Base-by-base conservation (phyloP, 1,140 invertebrate species). In the Coenobita brevimanus region DNA sequence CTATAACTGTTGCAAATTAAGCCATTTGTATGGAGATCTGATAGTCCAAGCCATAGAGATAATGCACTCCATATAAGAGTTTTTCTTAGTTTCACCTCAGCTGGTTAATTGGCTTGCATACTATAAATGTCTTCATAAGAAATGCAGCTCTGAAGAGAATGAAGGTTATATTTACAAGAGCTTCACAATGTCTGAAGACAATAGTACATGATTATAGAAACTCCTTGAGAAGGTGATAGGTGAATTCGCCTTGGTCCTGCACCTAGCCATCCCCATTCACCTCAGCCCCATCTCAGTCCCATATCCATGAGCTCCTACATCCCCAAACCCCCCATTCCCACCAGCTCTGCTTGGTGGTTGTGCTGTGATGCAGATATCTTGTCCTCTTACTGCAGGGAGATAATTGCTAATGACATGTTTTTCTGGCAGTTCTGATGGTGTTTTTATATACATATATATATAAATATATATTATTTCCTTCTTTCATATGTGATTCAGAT, bases 361-460 rank as follows among this genome's bases (percentile, higher is more conserved):
- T 87, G 85, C 85, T 87, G 85, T 87, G 85, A 87, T 87, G 85
- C 85, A 87, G 76, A 87, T 87, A 80, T 87, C 85, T 87, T 87
- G 85, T 87, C 85, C 85, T 87, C 85, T 80, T 80, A 87, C 71
- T 87, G 85, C 85, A 87, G 85, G 85, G 85, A 87, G 85, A 87
- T 67, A 85, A 78, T 69, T 64, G 76, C 85, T 87, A 81, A 87
- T 80, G 85, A 87, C 76, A 80, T 87, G 85, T 87, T 71, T 82
- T 87, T 87, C 82, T 71, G 85, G 85, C 85, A 76, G 85, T 80
- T 87, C 85, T 81, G 85, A 87, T 81, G 75, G 57, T 36, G 43
- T 33, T 79, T 38, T 86, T 73, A 80, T 78, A 71, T 71, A 50
- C 6, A 50, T 50, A 50, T 50, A 50, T 50, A 50, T 50, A 50